Conservation (phyloP, 2,797 vertebrate species). For the Tinamus major region DNA sequence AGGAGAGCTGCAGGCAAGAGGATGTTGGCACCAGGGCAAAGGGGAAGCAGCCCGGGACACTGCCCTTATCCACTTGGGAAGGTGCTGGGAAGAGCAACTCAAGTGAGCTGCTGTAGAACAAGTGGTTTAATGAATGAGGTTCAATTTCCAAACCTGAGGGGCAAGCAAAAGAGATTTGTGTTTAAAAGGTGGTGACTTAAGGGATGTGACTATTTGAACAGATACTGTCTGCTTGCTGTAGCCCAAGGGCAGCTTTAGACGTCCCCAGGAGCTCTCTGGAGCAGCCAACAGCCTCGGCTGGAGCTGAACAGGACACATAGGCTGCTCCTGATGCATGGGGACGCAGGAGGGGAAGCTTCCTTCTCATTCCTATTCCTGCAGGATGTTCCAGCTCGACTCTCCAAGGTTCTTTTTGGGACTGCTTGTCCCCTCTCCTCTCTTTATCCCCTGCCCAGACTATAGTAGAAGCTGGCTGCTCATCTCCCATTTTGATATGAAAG, state of each 20-base stretch:
- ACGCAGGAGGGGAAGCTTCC: not conserved
- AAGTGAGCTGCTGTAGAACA: conserved; percentile 1
- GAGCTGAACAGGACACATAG: no score
- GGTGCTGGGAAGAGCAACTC: conserved; percentile 21
- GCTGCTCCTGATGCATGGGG: not conserved
- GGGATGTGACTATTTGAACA: not conserved
- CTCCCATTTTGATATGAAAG: conserved; percentile 2
- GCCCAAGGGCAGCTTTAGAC: not conserved
- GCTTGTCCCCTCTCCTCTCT: not conserved
- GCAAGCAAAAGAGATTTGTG: not conserved
- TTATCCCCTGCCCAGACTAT: not conserved
- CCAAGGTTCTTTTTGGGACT: not conserved
- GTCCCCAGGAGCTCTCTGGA: not conserved
- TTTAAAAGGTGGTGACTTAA: not conserved
- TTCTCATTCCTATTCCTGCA: not conserved
- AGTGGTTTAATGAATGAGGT: not conserved
- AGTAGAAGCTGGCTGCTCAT: not conserved
- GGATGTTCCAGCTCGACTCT: not conserved
- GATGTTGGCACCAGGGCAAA: conserved; percentile 1
- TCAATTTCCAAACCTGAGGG: conserved; percentile 4
- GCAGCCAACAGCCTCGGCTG: not conserved
- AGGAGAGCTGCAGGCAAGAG: not conserved
- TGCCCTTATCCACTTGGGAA: conserved; percentile 17
- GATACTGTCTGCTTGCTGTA: not conserved
- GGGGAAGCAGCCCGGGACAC: not conserved